Conservation (phyloP, 2,888 invertebrate species). For the Pharmacophagus antenor region DNA sequence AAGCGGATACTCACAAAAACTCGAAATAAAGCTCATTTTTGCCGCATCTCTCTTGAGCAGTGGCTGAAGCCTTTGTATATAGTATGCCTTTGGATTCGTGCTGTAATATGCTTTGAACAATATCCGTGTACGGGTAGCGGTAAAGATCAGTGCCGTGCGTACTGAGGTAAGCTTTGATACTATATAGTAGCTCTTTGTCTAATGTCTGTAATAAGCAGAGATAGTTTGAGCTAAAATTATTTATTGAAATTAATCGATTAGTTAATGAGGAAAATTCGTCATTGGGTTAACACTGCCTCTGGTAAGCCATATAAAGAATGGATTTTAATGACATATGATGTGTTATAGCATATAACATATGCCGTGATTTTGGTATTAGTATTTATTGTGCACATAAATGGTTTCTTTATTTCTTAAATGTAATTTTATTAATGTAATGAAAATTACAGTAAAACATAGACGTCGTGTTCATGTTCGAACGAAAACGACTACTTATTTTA, state of each 20-base stretch:
- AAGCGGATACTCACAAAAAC: slow-evolving; percentile 73
- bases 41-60: slow-evolving; percentile 70
- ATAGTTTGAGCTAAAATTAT: background rate
- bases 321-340: no score
- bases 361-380: no score
- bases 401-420: no score
- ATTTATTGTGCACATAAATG: no score
- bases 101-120: slow-evolving; percentile 86
- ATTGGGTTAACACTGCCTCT: no score
- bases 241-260: background rate
- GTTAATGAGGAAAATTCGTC: no score
- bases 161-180: slow-evolving; percentile 82
- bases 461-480: no score
- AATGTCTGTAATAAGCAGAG: slow-evolving; percentile 55
- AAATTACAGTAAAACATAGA: no score
- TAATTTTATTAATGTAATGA: no score
- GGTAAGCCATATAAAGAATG: no score
- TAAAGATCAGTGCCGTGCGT: slow-evolving; percentile 83
- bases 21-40: slow-evolving; percentile 82
- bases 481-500: no score
- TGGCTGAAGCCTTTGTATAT: slow-evolving; percentile 75
- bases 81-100: slow-evolving; percentile 81
- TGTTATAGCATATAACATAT: no score
- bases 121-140: slow-evolving; percentile 82
- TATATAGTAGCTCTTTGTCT: slow-evolving; percentile 69